A percentile compares a stretch with the other conserved stretches of the same genome.
Evolutionary conservation across 2,113 vertebrate species (phyloP).

Genomic region (Bujurquina vittata): DNA sequence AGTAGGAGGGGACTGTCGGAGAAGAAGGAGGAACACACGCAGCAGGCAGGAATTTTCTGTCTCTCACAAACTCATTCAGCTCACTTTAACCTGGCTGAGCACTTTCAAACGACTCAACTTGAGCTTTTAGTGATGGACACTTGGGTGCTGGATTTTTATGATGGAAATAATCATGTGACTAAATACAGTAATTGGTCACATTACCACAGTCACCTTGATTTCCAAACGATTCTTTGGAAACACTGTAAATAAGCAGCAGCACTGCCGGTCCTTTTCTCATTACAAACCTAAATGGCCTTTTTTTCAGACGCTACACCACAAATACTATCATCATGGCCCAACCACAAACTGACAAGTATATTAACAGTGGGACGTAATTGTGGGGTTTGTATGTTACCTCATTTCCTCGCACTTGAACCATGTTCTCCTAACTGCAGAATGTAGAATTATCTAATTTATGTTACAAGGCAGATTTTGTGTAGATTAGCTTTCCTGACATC

Average conservation of each 20-base stretch:
- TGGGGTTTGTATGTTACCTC: constrained; percentile 60
- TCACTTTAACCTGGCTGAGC: constrained; percentile 3
- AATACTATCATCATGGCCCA: constrained; percentile 48
- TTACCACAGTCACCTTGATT: background rate
- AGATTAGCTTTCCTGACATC: constrained; percentile 46
- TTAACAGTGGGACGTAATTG: constrained; percentile 58
- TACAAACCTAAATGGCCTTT: constrained; percentile 23
- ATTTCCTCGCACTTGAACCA: constrained; percentile 52
- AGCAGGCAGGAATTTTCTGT: constrained; percentile 47
- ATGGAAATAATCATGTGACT: background rate
- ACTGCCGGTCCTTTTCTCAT: background rate
- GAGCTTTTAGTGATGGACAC: background rate
- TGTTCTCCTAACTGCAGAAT: constrained; percentile 33
- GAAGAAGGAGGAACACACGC: constrained; percentile 82
- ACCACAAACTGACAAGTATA: constrained; percentile 68
- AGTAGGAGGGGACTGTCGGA: constrained; percentile 88
- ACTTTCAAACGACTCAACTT: background rate
- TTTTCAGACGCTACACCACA: constrained; percentile 30
- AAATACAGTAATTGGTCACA: background rate
- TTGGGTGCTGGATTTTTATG: background rate
- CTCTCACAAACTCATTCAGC: constrained; percentile 43
- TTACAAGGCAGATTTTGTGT: constrained; percentile 42
- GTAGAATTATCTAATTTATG: constrained; percentile 45
- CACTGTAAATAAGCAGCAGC: background rate
- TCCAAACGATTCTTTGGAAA: background rate